Conservation (phyloP, 2,113 vertebrate species). For the Myodes glareolus region DNA sequence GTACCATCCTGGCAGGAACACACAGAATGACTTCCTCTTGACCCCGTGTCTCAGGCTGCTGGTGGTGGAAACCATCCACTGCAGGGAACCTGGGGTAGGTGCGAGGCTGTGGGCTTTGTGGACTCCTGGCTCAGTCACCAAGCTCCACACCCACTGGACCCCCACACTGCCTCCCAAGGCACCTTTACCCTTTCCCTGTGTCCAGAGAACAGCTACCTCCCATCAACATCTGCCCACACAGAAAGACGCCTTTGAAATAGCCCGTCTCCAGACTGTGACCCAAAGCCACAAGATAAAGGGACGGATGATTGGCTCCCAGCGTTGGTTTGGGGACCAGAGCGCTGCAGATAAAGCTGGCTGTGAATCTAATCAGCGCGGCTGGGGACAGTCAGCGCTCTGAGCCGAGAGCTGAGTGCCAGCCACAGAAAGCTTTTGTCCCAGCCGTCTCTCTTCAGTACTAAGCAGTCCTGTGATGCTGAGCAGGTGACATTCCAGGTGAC, state of each 20-base stretch:
- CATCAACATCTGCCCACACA: background rate
- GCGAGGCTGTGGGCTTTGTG: background rate
- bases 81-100: background rate
- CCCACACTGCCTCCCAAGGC: background rate
- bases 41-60: background rate
- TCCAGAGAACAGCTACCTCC: background rate
- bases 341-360: background rate
- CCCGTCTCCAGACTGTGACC: background rate
- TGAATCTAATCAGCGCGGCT: background rate
- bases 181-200: background rate
- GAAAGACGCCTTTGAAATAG: background rate
- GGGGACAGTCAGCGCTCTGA: background rate
- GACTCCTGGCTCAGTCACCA: background rate
- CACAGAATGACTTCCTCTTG: background rate
- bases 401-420: background rate
- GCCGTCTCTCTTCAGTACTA: background rate
- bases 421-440: background rate
- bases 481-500: background rate
- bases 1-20: background rate
- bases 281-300: background rate
- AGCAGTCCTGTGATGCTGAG: background rate
- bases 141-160: background rate
- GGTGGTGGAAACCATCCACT: background rate
- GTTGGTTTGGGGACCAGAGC: accelerated
- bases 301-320: background rate